Base-by-base conservation (phyloP, 64 coral and sea anemone genomes). In the Dendrophyllia cribrosa region DNA sequence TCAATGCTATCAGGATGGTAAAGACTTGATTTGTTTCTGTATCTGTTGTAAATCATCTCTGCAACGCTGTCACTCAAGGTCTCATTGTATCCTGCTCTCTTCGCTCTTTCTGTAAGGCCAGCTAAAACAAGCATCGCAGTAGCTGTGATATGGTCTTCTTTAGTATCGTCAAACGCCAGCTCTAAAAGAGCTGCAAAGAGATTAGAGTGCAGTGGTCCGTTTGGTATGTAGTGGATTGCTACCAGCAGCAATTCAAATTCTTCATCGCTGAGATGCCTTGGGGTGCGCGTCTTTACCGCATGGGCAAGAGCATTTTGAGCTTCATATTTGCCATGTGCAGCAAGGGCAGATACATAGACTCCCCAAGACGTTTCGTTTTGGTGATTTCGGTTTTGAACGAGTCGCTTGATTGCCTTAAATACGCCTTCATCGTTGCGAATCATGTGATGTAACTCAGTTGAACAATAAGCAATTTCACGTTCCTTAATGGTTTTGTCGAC, bases 91-190 rank as follows among this genome's bases (percentile, higher is more conserved):
- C 96, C 96, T 15, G 96, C 89, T 24, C 80, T 58, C 51, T 92
- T 74, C 55, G 85, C 71, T 78, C 96, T 79, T 53, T 88, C 87
- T 55, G 59, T 65, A 10, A 98, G 72, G 6, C 96, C 96, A 12
- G 96, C 76, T 8, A 98, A 20, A 2, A 98, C 96, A 4, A 98
- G 24, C 96, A 98, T 98, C 12, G 96, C 92, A 75, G 87, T 94
- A 4, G 89, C 62, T 9, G 93, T 70, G 4, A 91, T 25, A 11
- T 95, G 77, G 59, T 79, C 81, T 44, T 79, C 83, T 56, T 84
- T 91, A 5, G 50, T 77, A 46, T 76, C 76, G 43, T 78, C 72
- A 63, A 69, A 78, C 46, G 85, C 84, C 0, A 95, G 86, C 9
- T 21, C 58, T 44, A 98, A 85, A 15, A 98, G 86, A 21, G 93